Evolutionary conservation across 2,888 invertebrate species (phyloP).

Genomic region (Sinopyrophorus schimmeli): DNA sequence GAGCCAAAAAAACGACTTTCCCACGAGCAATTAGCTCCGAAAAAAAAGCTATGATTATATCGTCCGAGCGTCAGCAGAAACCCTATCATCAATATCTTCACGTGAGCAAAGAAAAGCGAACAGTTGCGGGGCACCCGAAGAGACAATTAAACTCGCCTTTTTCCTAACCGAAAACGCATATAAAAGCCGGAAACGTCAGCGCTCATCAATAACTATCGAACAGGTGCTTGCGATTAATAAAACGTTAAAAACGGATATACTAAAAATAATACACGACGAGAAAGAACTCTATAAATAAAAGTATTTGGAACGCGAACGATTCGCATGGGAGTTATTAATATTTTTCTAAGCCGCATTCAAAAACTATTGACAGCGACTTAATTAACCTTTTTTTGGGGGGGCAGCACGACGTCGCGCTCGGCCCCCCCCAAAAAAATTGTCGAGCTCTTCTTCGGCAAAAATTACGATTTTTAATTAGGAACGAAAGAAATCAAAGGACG

Average conservation of each 20-base stretch:
- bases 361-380: slow-evolving; percentile 15
- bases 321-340: slow-evolving; percentile 13
- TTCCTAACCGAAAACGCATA: slow-evolving; percentile 33
- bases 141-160: slow-evolving; percentile 34
- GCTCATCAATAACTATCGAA: slow-evolving; percentile 38
- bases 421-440: too few species aligned
- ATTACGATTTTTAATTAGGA: too few species aligned
- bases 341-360: slow-evolving; percentile 10
- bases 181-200: slow-evolving; percentile 37
- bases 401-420: too few species aligned
- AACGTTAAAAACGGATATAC: slow-evolving; percentile 14
- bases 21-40: too few species aligned
- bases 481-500: too few species aligned
- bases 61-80: slow-evolving; percentile 9
- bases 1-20: too few species aligned
- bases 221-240: slow-evolving; percentile 33
- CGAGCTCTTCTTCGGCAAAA: too few species aligned
- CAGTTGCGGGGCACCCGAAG: slow-evolving; percentile 24
- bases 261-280: slow-evolving; percentile 12
- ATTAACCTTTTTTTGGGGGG: slow-evolving; percentile 4
- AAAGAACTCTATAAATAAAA: slow-evolving; percentile 18
- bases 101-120: slow-evolving; percentile 22
- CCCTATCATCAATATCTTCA: slow-evolving; percentile 26
- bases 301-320: slow-evolving; percentile 10
- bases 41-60: slow-evolving; percentile 23